Evolutionary conservation across 2,888 invertebrate genomes (phyloP).

Genomic region (Coelopa pilipes): DNA sequence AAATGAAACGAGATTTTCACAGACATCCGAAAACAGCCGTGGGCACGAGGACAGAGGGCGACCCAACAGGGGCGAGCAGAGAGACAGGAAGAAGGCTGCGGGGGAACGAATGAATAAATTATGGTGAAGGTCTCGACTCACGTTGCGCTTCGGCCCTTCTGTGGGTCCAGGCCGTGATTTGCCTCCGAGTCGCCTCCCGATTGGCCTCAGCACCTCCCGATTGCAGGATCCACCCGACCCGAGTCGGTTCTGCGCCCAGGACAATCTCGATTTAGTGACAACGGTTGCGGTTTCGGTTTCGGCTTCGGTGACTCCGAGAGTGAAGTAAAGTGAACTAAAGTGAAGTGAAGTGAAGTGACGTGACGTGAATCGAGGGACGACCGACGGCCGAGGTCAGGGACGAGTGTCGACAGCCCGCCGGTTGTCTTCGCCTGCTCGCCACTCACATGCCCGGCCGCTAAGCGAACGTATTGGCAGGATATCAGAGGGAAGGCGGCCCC

Average conservation of each 20-base stretch:
- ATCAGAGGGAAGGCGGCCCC: conserved; percentile 65
- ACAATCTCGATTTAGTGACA: not conserved
- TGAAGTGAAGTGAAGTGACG: no score
- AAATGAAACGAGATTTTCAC: no score
- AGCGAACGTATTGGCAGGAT: conserved; percentile 67
- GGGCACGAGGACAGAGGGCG: not conserved
- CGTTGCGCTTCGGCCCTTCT: conserved; percentile 23
- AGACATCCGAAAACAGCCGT: not conserved
- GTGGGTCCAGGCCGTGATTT: not conserved
- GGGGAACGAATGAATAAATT: conserved; percentile 28
- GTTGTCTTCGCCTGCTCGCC: not conserved
- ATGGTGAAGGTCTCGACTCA: conserved; percentile 19
- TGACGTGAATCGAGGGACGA: no score
- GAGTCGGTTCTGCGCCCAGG: not conserved
- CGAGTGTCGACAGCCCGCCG: no score
- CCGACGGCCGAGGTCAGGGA: no score
- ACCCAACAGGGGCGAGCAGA: not conserved
- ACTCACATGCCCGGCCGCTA: conserved; percentile 30
- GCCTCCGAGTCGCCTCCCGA: no score
- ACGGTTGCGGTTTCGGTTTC: no score
- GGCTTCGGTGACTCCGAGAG: not conserved
- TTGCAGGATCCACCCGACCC: not conserved
- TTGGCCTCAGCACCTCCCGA: no score
- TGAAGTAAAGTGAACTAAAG: not conserved
- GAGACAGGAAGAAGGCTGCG: conserved; percentile 32